Percentiles rank a stretch among this genome's conserved stretches.
These are phyloP conservation scores for Conus betulinus DNA, from an alignment of 1,140 invertebrate species.

Conservation along the genomic window DNA sequence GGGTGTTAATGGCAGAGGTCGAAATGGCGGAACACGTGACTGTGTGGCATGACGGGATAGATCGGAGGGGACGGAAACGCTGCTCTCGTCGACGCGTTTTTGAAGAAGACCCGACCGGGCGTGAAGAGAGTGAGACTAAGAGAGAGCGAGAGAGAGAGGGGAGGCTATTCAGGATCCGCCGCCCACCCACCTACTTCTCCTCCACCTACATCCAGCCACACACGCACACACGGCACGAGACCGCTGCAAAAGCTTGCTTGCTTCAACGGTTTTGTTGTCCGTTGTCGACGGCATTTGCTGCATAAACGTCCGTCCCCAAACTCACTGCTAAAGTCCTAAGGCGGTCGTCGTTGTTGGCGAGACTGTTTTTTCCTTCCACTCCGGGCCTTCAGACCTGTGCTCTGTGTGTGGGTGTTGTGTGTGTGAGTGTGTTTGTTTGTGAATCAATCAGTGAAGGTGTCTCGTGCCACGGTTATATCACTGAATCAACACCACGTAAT, in stretches of 20 bases:
- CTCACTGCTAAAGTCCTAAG: too few species aligned
- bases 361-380: too few species aligned
- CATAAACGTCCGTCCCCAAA: not conserved
- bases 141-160: not conserved
- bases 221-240: not conserved
- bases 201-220: not conserved
- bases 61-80: constrained; percentile 16
- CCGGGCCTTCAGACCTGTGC: too few species aligned
- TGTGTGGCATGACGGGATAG: not conserved
- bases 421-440: not conserved
- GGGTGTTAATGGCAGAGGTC: not conserved
- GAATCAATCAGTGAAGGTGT: not conserved
- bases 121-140: constrained; percentile 4
- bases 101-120: constrained; percentile 31
- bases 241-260: not conserved
- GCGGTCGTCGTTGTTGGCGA: too few species aligned
- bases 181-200: not conserved
- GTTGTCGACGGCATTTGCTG: not conserved
- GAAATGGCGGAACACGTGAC: not conserved
- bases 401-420: not conserved
- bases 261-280: not conserved
- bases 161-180: not conserved
- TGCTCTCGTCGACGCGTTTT: constrained; percentile 3
- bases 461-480: too few species aligned
- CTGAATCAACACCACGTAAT: too few species aligned